Evolutionary conservation across 2,113 vertebrate species (phyloP), one percentile per base, ranked within the genome.

Genomic region (Raja brachyura): DNA sequence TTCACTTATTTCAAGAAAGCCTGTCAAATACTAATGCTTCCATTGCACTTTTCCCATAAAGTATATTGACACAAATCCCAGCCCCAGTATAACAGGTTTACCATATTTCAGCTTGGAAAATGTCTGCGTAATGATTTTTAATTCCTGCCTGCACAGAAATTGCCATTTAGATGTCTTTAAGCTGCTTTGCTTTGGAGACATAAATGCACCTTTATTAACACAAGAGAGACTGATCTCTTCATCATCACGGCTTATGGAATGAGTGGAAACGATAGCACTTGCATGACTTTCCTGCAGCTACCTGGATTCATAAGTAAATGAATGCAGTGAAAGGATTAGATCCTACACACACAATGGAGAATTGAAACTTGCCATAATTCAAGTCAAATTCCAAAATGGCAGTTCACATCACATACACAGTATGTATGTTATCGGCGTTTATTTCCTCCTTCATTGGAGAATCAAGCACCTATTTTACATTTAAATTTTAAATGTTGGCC

Each of bases 1-100:
- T 97, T 97, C 96, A 97, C 97, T 97, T 97, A 98, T 97, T 98
- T 97, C 97, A 97, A 96, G 96, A 95, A 96, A 96, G 95, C 96
- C 96, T 97, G 97, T 97, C 97, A 97, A 96, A 96, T 95, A 96
- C 96, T 97, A 97, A 97, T 97, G 96, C 94, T 96, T 97, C 96
- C 97, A 96, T 95, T 96, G 95, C 97, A 96, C 97, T 97, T 97
- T 97, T 96, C 96, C 95, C 96, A 96, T 96, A 95, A 96, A 95
- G 95, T 96, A 96, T 96, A 95, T 94, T 97, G 98, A 98, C 97
- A 97, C 95, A 94, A 94, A 94, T 96, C 94, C 94, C 93, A 94
- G 96, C 94, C 95, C 83, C 94, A 94, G 95, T 96, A 95, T 96
- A 97, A 97, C 95, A 96, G 96, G 95, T 96, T 97, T 97, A 97